Conservation (phyloP, 2,888 invertebrate species). For the Malacosoma neustria region DNA sequence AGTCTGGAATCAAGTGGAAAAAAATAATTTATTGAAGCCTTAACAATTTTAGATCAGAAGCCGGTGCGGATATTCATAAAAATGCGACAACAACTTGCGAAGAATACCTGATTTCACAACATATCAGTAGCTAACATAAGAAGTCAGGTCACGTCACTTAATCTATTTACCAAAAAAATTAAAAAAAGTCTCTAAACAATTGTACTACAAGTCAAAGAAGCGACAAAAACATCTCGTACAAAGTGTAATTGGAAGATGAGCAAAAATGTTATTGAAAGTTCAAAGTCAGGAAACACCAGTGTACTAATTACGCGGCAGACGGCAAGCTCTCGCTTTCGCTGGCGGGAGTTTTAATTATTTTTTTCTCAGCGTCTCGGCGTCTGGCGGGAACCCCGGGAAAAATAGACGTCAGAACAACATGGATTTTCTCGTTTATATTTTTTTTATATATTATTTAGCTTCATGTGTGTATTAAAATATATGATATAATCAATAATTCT, state of each 20-base stretch:
- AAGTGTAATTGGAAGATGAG: constrained; percentile 31
- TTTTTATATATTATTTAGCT: no score
- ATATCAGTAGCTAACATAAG: no score
- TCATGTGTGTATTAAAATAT: no score
- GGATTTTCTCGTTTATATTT: constrained; percentile 13
- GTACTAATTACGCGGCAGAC: constrained; percentile 74
- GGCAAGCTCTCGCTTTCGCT: constrained; percentile 71
- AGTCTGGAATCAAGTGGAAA: no score
- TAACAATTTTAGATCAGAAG: no score
- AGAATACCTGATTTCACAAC: no score
- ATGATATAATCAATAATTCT: no score
- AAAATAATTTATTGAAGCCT: no score
- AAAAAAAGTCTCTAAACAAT: no score
- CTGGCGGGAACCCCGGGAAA: constrained; percentile 67
- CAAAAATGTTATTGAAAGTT: constrained; percentile 63
- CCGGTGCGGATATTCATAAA: no score
- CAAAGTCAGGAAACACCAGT: constrained; percentile 74
- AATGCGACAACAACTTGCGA: no score
- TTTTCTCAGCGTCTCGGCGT: constrained; percentile 70
- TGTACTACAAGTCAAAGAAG: background rate
- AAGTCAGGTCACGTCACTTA: no score
- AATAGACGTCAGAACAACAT: constrained; percentile 34
- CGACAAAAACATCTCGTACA: background rate
- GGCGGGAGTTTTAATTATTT: constrained; percentile 72
- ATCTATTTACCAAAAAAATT: background rate